phyloP scores from a whole-genome alignment of 2,797 vertebrate species.

The Galaxias olidus region DNA sequence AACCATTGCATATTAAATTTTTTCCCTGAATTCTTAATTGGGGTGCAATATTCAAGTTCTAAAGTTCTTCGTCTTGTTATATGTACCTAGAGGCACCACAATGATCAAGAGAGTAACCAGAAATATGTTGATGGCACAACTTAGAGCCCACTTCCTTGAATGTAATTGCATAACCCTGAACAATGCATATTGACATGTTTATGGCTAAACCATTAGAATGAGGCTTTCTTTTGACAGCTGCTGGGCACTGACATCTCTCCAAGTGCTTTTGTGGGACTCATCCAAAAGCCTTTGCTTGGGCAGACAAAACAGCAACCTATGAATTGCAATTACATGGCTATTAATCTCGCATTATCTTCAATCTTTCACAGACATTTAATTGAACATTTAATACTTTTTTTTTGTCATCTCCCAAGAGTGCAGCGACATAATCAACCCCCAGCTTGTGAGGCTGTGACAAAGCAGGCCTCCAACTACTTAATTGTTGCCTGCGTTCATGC shows the following conservation, averaged over 20 bases:
- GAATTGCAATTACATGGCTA: slow-evolving; percentile 19
- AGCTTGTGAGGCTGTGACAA: slow-evolving; percentile 13
- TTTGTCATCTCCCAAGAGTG: slow-evolving; percentile 22
- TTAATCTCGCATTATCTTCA: slow-evolving; percentile 23
- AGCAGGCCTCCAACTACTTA: slow-evolving; percentile 39
- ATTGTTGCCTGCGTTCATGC: slow-evolving; percentile 55
- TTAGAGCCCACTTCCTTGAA: too few species aligned
- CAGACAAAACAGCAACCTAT: slow-evolving; percentile 25
- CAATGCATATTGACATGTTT: slow-evolving; percentile 27
- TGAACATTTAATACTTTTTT: slow-evolving; percentile 24
- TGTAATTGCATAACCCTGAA: slow-evolving; percentile 14
- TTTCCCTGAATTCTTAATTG: too few species aligned
- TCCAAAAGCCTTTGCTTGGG: slow-evolving; percentile 26
- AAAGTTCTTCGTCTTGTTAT: too few species aligned
- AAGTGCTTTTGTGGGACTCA: slow-evolving; percentile 32
- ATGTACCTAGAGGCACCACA: neutral
- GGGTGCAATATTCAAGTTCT: too few species aligned
- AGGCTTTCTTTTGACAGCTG: slow-evolving; percentile 28
- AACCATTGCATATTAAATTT: too few species aligned
- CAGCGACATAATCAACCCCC: slow-evolving; percentile 19
- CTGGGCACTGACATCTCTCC: slow-evolving; percentile 28
- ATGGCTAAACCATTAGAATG: slow-evolving; percentile 28
- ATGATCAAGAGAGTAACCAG: neutral
- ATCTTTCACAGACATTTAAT: slow-evolving; percentile 31
- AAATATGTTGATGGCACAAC: neutral